phyloP scores from a whole-genome alignment of 2,797 vertebrate genomes.

The Darevskia nairensis region DNA sequence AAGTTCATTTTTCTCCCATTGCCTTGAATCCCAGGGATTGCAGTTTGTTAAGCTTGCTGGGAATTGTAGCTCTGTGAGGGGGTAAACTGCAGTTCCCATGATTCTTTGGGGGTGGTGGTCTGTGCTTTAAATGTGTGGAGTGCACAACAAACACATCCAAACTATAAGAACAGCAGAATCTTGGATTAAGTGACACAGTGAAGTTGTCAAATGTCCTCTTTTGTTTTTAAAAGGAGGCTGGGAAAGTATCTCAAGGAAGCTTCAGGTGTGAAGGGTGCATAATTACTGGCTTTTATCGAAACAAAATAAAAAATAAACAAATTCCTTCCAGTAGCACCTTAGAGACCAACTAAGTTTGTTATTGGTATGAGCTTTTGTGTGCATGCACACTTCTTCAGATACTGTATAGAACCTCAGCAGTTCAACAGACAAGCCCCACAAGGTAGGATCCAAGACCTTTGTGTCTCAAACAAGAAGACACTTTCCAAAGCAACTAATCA shows the following conservation, averaged over 20 bases:
- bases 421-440: neutral
- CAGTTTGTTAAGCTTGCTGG: too few relatives aligned
- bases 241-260: neutral
- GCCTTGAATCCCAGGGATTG: too few relatives aligned
- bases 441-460: neutral
- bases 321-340: too few relatives aligned
- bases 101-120: too few relatives aligned
- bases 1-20: too few relatives aligned
- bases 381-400: too few relatives aligned
- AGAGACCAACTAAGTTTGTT: too few relatives aligned
- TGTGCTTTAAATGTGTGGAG: too few relatives aligned
- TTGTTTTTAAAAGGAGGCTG: neutral
- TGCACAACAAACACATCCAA: neutral
- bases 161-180: neutral
- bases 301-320: too few relatives aligned
- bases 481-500: conserved; percentile 52
- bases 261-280: neutral
- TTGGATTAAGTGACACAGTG: neutral
- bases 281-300: neutral
- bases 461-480: conserved; percentile 42
- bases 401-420: neutral
- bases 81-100: too few relatives aligned
- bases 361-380: too few relatives aligned
- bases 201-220: neutral
- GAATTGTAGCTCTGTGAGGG: too few relatives aligned